Evolutionary conservation across 23 tunicate species (phyloP).

Genomic region (Styela plicata): DNA sequence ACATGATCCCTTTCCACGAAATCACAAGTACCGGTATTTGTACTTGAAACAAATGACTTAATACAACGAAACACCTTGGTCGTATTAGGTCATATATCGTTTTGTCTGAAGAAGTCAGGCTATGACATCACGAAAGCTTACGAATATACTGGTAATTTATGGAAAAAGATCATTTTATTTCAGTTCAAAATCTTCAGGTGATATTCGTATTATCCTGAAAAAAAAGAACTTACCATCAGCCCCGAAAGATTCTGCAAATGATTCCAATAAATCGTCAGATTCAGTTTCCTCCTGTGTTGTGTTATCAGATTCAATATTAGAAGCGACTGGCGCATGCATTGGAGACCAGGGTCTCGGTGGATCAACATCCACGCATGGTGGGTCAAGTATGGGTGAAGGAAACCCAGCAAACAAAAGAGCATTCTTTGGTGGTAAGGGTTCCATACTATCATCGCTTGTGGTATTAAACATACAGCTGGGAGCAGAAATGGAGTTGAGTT

Average conservation of each 20-base stretch:
- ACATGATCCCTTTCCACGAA: too few species aligned
- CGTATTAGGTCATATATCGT: too few species aligned
- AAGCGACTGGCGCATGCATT: constrained; percentile 7
- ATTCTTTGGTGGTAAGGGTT: constrained; percentile 14
- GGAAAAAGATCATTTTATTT: too few species aligned
- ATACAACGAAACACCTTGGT: too few species aligned
- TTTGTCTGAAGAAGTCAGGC: too few species aligned
- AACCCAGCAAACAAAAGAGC: constrained; percentile 36
- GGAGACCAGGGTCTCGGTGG: constrained; percentile 73
- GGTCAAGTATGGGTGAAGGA: constrained; percentile 20
- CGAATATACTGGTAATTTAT: too few species aligned
- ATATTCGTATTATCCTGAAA: too few species aligned
- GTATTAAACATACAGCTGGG: constrained; percentile 29
- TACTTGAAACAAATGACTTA: too few species aligned
- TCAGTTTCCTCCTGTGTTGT: neutral
- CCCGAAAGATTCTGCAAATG: constrained; percentile 26
- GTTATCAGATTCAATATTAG: neutral
- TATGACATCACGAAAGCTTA: too few species aligned
- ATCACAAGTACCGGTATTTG: too few species aligned
- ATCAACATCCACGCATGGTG: neutral
- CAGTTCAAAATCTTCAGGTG: too few species aligned
- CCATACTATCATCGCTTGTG: constrained; percentile 34
- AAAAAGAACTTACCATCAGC: constrained; percentile 24
- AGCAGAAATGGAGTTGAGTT: constrained; percentile 25
- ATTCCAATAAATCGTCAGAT: constrained; percentile 11